Conservation (phyloP, 2,113 vertebrate species). For the Salvelinus fontinalis region DNA sequence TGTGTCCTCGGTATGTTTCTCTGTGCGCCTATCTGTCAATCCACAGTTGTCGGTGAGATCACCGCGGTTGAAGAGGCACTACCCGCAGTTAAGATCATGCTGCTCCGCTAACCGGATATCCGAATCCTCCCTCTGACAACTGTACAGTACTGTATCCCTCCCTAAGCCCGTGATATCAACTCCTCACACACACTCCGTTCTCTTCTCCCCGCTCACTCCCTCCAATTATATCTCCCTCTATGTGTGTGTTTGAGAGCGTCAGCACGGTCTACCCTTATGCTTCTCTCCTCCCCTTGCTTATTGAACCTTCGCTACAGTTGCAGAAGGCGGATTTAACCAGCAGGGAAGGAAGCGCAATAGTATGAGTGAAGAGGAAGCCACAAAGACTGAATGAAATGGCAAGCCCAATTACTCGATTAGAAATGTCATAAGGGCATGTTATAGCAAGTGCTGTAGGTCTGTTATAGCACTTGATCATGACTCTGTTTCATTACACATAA, state of each 20-base stretch:
- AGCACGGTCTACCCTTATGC: slow-evolving; percentile 5
- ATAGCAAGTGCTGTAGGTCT: too few relatives aligned
- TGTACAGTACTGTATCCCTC: neutral
- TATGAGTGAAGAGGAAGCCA: neutral
- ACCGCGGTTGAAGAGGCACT: neutral
- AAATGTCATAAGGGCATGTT: too few relatives aligned
- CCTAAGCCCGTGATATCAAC: slow-evolving; percentile 1
- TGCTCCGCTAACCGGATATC: slow-evolving; percentile 23
- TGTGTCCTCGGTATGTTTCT: neutral
- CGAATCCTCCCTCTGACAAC: slow-evolving; percentile 46
- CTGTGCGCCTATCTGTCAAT: neutral
- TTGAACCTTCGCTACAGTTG: slow-evolving; percentile 1
- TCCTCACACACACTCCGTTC: neutral
- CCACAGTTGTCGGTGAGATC: neutral
- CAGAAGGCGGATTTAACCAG: too few relatives aligned
- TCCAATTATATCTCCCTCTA: slow-evolving; percentile 22
- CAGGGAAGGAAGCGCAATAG: too few relatives aligned
- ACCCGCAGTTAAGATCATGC: neutral
- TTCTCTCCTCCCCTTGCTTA: slow-evolving; percentile 21
- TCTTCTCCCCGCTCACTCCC: neutral
- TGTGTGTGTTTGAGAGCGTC: slow-evolving; percentile 17
- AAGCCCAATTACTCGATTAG: too few relatives aligned
- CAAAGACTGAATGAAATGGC: too few relatives aligned
- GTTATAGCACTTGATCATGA: too few relatives aligned
- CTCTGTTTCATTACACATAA: too few relatives aligned